Evolutionary conservation across 2,113 vertebrate genomes (phyloP), one percentile per base, ranked within the genome.

Genomic region (Mirza zaza): DNA sequence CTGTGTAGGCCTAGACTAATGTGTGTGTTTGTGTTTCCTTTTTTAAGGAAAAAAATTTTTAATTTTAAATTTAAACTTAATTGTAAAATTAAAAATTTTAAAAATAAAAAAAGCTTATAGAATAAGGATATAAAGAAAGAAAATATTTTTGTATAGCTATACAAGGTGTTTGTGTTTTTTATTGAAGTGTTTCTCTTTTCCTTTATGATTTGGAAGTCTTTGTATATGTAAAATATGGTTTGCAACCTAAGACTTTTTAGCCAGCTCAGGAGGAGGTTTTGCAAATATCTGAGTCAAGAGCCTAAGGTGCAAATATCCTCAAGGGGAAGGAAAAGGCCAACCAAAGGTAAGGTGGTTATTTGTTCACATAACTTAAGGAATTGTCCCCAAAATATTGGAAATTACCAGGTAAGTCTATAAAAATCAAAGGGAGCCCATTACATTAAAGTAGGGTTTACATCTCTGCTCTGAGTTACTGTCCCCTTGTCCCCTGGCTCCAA

Each of bases 321-420:
- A 83, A 84, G n/a, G 29, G 45, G 61, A 68, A 52, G 45, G 39
- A 55, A 57, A 81, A 48, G 25, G 1, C 36, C 25, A 88, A 59
- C 25, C 27, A n/a, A 75, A 68, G 36, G 42, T 21, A 57, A 84
- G 21, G 10, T 9, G 12, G 3, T 87, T 87, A 59, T 84, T 83
- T 91, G 18, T 36, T 76, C 23, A 75, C 17, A 48, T 61, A 42
- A 32, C 21, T 57, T 39, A n/a, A 50, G 45, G 57, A 67, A 21
- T 21, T 61, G 45, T 25, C 1, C 1, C 42, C 45, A 2, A 39
- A 15, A 34, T 59, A 27, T 61, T 68, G 48, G 29, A 71, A 27
- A 98, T 97, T 93, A 89, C 36, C 94, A 92, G 68, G 82, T 75
- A 95, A 96, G 73, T 67, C 39, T 96, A 86, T 94, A 97, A n/a